Evolutionary conservation across 1,140 invertebrate species (phyloP).

Genomic region (Plutomurus gul): DNA sequence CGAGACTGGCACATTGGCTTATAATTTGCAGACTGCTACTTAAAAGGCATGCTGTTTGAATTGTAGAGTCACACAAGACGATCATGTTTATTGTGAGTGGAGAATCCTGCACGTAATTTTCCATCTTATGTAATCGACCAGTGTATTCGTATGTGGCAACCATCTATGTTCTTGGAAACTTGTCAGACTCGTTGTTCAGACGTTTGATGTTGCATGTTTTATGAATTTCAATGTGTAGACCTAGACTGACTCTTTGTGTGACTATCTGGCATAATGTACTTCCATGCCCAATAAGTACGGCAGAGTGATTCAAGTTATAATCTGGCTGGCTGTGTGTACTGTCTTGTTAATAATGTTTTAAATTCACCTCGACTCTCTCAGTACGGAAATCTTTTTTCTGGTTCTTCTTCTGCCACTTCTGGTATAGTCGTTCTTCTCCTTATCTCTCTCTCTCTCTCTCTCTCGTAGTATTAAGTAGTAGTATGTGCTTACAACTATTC

Average conservation of each 20-base stretch:
- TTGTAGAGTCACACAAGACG: conserved; percentile 43
- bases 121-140: conserved; percentile 3
- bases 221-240: conserved; percentile 19
- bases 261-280: background rate
- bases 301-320: background rate
- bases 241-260: background rate
- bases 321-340: background rate
- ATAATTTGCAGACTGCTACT: too few relatives aligned
- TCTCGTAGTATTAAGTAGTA: too few relatives aligned
- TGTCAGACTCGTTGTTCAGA: conserved; percentile 35
- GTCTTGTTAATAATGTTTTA: background rate
- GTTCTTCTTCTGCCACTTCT: conserved; percentile 7
- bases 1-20: too few relatives aligned
- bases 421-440: background rate
- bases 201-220: conserved; percentile 16
- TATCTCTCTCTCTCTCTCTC: background rate
- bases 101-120: background rate
- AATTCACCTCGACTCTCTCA: background rate
- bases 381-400: conserved; percentile 11
- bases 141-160: background rate
- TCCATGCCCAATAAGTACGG: too few relatives aligned
- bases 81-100: too few relatives aligned
- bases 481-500: too few relatives aligned
- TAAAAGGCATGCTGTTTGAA: background rate
- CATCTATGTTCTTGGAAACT: conserved; percentile 11